These are phyloP conservation scores for Ictidomys tridecemlineatus DNA, from an alignment of 2,113 vertebrate genomes.

Conservation along the genomic window DNA sequence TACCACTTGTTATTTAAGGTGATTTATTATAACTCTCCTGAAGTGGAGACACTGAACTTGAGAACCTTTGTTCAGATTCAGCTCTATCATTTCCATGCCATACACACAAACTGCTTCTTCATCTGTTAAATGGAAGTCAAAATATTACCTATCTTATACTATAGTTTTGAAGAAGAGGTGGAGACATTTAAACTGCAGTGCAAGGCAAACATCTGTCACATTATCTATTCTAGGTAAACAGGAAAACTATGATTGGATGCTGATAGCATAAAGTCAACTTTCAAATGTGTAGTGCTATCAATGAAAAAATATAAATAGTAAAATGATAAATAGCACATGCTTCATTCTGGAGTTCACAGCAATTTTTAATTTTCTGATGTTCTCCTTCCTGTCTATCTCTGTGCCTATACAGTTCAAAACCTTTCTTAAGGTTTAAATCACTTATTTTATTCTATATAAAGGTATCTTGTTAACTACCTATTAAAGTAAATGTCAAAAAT, in stretches of 20 bases:
- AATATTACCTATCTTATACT: neutral
- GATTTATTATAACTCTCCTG: slow-evolving; percentile 5
- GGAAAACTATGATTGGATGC: neutral
- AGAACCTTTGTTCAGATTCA: slow-evolving; percentile 13
- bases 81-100: neutral
- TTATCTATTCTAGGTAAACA: neutral
- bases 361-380: neutral
- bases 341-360: neutral
- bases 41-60: neutral
- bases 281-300: neutral
- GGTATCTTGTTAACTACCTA: neutral
- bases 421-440: neutral
- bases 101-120: slow-evolving; percentile 33
- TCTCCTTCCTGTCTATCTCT: neutral
- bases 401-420: neutral
- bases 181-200: neutral
- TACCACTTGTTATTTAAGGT: neutral
- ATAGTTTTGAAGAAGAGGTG: neutral
- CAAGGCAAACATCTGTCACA: neutral
- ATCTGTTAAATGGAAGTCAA: slow-evolving; percentile 33
- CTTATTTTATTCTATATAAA: slow-evolving; percentile 1
- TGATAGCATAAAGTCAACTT: neutral
- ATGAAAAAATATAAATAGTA: neutral
- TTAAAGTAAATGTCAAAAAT: slow-evolving; percentile 38
- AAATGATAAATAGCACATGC: neutral